Percentiles rank a stretch among this genome's conserved stretches.
Evolutionary conservation across 2,888 invertebrate genomes (phyloP).

Genomic region (Cosmia trapezina): DNA sequence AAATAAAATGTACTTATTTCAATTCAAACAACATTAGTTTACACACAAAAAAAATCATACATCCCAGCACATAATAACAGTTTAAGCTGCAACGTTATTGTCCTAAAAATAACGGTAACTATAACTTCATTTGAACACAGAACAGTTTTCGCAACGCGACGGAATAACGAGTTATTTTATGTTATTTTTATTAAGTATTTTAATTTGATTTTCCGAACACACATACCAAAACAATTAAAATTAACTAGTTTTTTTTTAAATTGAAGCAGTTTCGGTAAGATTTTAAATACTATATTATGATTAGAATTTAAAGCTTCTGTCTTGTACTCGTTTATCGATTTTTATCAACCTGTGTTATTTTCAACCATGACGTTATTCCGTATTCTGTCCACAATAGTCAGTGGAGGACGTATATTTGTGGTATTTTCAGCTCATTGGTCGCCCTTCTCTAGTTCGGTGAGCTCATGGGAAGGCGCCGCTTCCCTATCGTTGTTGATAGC

Average conservation of each 20-base stretch:
- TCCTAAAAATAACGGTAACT: conserved; percentile 72
- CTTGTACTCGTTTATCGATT: conserved; percentile 23
- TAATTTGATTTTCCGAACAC: conserved; percentile 12
- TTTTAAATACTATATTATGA: conserved; percentile 22
- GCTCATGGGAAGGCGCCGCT: conserved; percentile 91
- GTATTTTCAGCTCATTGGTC: conserved; percentile 77
- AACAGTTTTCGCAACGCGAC: conserved; percentile 59
- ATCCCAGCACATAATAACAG: conserved; percentile 61
- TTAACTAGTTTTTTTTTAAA: neutral
- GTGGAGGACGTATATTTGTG: conserved; percentile 27
- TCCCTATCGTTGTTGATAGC: conserved; percentile 84
- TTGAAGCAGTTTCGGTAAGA: conserved; percentile 19
- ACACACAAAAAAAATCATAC: conserved; percentile 47
- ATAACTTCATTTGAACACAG: conserved; percentile 74
- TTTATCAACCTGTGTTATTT: conserved; percentile 15
- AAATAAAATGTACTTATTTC: neutral
- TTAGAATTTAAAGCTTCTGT: conserved; percentile 44
- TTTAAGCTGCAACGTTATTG: conserved; percentile 63
- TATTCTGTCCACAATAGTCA: conserved; percentile 31
- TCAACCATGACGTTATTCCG: conserved; percentile 28
- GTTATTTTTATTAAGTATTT: conserved; percentile 44
- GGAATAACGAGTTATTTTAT: conserved; percentile 25
- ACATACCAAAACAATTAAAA: conserved; percentile 1
- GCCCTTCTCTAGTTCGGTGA: conserved; percentile 91
- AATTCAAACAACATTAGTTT: conserved; percentile 34